Base-by-base conservation (phyloP, 2,113 vertebrate genomes). In the Galeopterus variegatus region DNA sequence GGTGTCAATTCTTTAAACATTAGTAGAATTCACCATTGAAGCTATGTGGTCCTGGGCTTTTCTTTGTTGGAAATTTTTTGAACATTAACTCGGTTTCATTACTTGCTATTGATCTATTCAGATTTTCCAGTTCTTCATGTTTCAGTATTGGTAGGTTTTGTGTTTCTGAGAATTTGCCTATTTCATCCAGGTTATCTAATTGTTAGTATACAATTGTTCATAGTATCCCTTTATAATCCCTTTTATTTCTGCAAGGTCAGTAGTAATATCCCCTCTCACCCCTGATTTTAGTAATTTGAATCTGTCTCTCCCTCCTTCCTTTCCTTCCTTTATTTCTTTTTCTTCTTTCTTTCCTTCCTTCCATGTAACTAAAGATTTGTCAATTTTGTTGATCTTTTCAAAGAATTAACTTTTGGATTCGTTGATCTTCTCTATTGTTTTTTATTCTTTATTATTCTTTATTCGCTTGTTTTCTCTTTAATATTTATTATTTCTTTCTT, bases 81-180 rank as follows among this genome's bases (percentile, higher is more conserved):
- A 75, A 54, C 76, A 60, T 85, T 94, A 54, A 90, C 56, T 88
- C 45, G 69, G 1, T 77, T 58, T 88, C 10, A 92, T 84, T 60
- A 41, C 58, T 69, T 85, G 23, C 23, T 70, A 28, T 17, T 90
- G 21, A 70, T 41, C 36, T 70, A 23, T 76, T 92, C 8, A 14
- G 28, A 3, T 76, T 94, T 92, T 94, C 60, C 19, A 76, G 67
- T 85, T 91, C 24, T 94, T 83, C 21, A 19, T 80, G 21, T 52
- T 86, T 95, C 31, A 58, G 8, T 67, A 50, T 28, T 48, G 21
- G 14, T 33, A 52, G n/a, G 48, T 73, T 65, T 15, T 45, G 1
- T 81, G 23, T 75, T 79, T 90, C 88, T 67, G 58, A 28, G 26
- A 75, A 89, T 84, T 45, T 79, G n/a, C 65, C 56, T 8, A 19